Base-by-base conservation (phyloP, 2,888 invertebrate genomes). In the Anoncus sp. region DNA sequence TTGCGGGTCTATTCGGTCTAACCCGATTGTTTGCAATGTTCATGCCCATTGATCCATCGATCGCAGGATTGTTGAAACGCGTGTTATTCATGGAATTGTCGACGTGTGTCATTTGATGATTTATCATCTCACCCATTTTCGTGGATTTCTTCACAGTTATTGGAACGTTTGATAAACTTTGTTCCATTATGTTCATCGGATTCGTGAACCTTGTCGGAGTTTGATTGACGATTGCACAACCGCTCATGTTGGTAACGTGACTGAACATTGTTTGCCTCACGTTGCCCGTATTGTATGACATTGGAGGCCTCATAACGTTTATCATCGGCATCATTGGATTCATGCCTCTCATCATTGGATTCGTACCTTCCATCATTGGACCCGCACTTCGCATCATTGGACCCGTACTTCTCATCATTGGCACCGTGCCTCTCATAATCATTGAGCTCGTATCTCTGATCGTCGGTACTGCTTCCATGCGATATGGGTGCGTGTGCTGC, bases 191-290 rank as follows among this genome's bases (percentile, higher is more conserved):
- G 75, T 81, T 93, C 91, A 93, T 92, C 7, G 92, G 90, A 4
- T 93, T 93, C 92, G 89, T 84, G 90, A 20, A 87, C 93, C 92
- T 95, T 95, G 87, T 95, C 95, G 35, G 38, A 35, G 14, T 93
- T 94, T 94, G 85, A 94, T 89, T 94, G 92, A 95, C 95, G 92
- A 95, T 94, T 87, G 95, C 95, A 94, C 94, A 94, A 86, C 94
- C 94, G 22, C 94, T 93, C 93, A 94, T 94, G 77, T 94, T 94
- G 70, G 89, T 90, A 20, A 87, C 85, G 86, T 20, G 57, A 20
- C 20, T 35, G 12, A 89, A 88, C 6, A 91, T 90, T 16, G 90
- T n/a, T n/a, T n/a, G 87, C 55, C 88, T 90, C 85, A 89, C 88
- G 66, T 86, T 89, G 12, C 90, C 88, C 87, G 89, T 89, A 57